Conservation (phyloP, 1,140 invertebrate species). For the Bombus ignitus region DNA sequence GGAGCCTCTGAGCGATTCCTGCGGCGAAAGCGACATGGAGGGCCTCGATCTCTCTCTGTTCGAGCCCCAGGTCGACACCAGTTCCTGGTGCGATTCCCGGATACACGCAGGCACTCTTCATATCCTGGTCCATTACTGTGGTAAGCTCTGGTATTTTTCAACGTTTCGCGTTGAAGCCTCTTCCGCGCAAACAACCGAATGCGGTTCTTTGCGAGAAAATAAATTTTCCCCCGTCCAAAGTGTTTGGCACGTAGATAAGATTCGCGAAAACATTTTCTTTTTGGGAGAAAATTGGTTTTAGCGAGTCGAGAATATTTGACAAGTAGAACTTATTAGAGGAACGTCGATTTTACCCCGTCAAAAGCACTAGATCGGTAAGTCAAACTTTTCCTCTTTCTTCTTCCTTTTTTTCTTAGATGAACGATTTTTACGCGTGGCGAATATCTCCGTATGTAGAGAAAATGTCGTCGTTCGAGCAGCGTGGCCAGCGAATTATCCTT, state of each 20-base stretch:
- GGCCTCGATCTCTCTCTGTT: conserved; percentile 87
- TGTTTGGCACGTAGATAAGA: conserved; percentile 22
- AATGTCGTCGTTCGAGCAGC: neutral
- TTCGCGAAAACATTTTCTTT: conserved; percentile 18
- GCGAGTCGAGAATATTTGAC: neutral
- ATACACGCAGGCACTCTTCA: conserved; percentile 80
- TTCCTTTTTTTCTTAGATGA: neutral
- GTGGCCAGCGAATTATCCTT: no score
- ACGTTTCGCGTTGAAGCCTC: neutral
- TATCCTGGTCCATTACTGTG: conserved; percentile 77
- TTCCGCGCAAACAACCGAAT: no score
- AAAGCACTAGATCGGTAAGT: neutral
- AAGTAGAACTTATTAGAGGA: neutral
- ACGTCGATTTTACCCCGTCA: neutral
- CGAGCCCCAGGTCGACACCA: conserved; percentile 84
- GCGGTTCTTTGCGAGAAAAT: conserved; percentile 2
- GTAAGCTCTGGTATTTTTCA: conserved; percentile 71
- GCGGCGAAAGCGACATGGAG: conserved; percentile 86
- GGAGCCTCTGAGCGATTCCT: conserved; percentile 78
- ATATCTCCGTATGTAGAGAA: fast-evolving
- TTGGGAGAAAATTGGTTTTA: neutral
- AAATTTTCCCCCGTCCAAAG: conserved; percentile 23
- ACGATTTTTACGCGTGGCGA: no score
- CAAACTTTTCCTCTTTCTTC: neutral
- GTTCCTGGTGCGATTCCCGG: conserved; percentile 78